Evolutionary conservation across 2,797 vertebrate species (phyloP).

Genomic region (Triplophysa bombifrons): DNA sequence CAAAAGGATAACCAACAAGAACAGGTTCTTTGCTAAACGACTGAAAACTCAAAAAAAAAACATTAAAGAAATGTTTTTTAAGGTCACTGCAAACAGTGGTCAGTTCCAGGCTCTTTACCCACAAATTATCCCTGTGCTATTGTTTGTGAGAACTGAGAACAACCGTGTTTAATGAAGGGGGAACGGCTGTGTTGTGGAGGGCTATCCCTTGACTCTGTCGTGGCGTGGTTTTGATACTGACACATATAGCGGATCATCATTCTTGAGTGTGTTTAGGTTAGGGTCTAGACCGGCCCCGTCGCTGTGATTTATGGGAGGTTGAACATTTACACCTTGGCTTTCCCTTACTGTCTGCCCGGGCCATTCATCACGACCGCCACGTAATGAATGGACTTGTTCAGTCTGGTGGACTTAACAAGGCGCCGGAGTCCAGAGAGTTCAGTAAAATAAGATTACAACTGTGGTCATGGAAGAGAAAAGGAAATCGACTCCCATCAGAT

Average conservation of each 20-base stretch:
- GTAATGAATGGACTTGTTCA: slow-evolving; percentile 85
- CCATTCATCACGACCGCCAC: slow-evolving; percentile 81
- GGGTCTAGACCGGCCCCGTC: slow-evolving; percentile 81
- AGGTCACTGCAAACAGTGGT: neutral
- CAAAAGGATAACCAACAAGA: neutral
- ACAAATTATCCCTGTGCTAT: neutral
- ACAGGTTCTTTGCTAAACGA: neutral
- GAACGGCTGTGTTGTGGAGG: slow-evolving; percentile 15
- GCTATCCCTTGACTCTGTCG: slow-evolving; percentile 47
- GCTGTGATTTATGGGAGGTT: slow-evolving; percentile 83
- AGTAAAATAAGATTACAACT: slow-evolving; percentile 80
- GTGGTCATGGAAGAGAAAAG: slow-evolving; percentile 76
- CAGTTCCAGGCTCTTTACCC: neutral
- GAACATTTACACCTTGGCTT: slow-evolving; percentile 85
- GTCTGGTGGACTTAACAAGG: slow-evolving; percentile 80
- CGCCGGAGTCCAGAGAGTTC: slow-evolving; percentile 79
- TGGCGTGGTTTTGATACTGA: slow-evolving; percentile 61
- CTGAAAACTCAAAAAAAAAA: neutral
- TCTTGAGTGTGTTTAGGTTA: slow-evolving; percentile 83
- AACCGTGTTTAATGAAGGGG: slow-evolving; percentile 30
- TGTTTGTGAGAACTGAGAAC: slow-evolving; percentile 4
- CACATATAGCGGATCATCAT: slow-evolving; percentile 78
- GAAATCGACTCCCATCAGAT: slow-evolving; percentile 68
- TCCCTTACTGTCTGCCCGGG: slow-evolving; percentile 81
- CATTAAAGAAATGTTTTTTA: neutral